phyloP scores from a whole-genome alignment of 2,888 invertebrate species.

The Ischnus inquisitorius region DNA sequence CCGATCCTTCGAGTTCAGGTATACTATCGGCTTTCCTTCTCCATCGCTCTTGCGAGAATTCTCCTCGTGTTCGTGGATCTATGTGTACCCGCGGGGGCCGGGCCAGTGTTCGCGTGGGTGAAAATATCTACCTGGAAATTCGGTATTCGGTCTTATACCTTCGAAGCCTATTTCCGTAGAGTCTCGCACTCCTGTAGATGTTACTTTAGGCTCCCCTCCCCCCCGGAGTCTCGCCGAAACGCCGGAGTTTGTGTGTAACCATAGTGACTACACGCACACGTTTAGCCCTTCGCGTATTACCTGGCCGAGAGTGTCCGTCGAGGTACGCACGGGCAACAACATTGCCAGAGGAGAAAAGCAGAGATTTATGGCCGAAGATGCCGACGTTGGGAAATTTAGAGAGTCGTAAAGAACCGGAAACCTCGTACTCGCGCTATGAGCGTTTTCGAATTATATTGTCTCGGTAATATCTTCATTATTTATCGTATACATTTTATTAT shows the following conservation, averaged over 20 bases:
- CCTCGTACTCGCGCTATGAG: conserved; percentile 16
- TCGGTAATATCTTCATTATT: conserved; percentile 21
- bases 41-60: conserved; percentile 20
- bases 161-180: conserved; percentile 50
- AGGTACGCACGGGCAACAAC: neutral
- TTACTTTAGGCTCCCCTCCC: neutral
- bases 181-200: conserved; percentile 1
- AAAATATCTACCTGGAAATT: conserved; percentile 64
- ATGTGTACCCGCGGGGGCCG: neutral
- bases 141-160: conserved; percentile 4
- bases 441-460: conserved; percentile 6
- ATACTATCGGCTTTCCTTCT: conserved; percentile 46
- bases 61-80: neutral
- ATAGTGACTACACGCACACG: conserved; percentile 50
- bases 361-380: conserved; percentile 58
- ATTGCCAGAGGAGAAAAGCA: conserved; percentile 21
- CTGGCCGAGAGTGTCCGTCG: conserved; percentile 7
- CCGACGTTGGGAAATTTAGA: conserved; percentile 49
- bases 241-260: conserved; percentile 35
- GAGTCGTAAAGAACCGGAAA: conserved; percentile 64
- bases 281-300: conserved; percentile 28
- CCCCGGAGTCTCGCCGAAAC: conserved; percentile 3
- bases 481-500: conserved; percentile 10
- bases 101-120: conserved; percentile 59
- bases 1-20: conserved; percentile 47